These are phyloP conservation scores for Kobus ellipsiprymnus DNA, from an alignment of 2,113 vertebrate species.

Conservation along the genomic window DNA sequence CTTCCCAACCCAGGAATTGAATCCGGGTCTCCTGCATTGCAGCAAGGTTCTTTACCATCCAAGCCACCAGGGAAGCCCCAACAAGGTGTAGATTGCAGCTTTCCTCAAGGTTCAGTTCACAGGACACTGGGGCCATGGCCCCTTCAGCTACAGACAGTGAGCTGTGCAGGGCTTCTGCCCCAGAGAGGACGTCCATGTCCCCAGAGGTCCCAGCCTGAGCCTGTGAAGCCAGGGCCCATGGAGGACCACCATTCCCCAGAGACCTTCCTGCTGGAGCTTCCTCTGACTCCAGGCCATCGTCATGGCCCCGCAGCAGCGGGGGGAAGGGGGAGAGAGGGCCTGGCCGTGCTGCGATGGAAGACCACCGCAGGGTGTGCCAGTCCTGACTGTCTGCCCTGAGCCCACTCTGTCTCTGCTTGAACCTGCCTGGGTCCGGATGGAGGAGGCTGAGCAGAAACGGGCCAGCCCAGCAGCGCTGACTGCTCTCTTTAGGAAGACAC, in stretches of 20 bases:
- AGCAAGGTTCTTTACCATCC: background rate
- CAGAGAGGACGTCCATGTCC: background rate
- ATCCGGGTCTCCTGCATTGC: background rate
- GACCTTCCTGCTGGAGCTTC: background rate
- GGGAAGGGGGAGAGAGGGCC: background rate
- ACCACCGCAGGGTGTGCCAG: too few species aligned
- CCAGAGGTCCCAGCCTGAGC: background rate
- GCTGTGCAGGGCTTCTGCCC: rapidly evolving
- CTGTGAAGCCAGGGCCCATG: background rate
- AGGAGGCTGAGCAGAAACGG: background rate
- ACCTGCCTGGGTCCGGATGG: rapidly evolving
- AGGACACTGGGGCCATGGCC: background rate
- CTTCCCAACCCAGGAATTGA: background rate
- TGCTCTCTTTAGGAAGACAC: background rate
- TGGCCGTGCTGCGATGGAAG: background rate
- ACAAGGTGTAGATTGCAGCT: background rate
- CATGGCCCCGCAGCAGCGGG: background rate
- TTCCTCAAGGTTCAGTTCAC: background rate
- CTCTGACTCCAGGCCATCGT: background rate
- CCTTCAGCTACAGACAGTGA: background rate
- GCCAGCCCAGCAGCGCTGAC: background rate
- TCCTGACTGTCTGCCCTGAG: background rate
- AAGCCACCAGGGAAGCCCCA: background rate
- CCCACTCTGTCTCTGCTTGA: background rate
- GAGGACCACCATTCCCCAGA: rapidly evolving